Conservation (phyloP, 2,888 invertebrate genomes). For the Hyppa rectilinea region DNA sequence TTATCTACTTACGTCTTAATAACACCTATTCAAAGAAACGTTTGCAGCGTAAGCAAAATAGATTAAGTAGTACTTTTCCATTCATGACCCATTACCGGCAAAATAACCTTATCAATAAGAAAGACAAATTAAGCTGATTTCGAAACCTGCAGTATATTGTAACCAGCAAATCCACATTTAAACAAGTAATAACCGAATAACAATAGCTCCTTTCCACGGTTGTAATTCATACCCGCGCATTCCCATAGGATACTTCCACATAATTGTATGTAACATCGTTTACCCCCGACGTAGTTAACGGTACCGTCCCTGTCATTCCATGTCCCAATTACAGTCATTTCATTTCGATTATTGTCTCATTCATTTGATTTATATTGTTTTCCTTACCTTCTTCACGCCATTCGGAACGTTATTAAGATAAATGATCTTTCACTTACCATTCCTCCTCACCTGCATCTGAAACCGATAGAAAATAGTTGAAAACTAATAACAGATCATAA, state of each 20-base stretch:
- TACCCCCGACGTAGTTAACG: conserved; percentile 32
- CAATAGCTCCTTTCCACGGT: not conserved
- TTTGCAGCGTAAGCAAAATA: not conserved
- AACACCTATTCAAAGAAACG: no score
- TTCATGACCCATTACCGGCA: not conserved
- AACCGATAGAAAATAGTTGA: not conserved
- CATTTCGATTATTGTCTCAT: conserved; percentile 43
- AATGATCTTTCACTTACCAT: not conserved
- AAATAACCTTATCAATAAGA: not conserved
- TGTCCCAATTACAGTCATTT: conserved; percentile 38
- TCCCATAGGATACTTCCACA: conserved; percentile 20
- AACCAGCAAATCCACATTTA: not conserved
- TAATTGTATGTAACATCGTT: conserved; percentile 32
- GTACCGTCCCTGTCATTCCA: conserved; percentile 14
- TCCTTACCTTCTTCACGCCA: not conserved
- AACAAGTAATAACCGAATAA: not conserved
- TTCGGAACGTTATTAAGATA: not conserved
- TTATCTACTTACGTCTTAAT: no score
- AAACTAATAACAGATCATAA: not conserved
- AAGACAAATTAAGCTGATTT: not conserved
- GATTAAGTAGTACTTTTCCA: not conserved
- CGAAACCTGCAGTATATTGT: not conserved
- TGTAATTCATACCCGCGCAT: conserved; percentile 29
- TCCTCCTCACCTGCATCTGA: not conserved
- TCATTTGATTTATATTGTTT: conserved; percentile 28